Conservation (phyloP, 2,113 vertebrate species). For the Maccullochella peelii region DNA sequence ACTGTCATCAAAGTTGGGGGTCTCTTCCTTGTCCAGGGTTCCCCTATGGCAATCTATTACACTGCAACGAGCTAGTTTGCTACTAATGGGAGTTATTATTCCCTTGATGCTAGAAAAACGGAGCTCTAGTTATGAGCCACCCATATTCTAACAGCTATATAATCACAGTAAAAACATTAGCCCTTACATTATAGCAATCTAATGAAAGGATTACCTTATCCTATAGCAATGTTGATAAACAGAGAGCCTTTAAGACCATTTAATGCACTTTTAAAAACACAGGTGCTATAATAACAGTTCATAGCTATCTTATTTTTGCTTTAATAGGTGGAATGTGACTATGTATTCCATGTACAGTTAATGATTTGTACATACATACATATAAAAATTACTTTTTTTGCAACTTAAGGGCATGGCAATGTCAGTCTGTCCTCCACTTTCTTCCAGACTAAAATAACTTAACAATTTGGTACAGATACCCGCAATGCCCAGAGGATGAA, state of each 20-base stretch:
- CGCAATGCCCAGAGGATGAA: neutral
- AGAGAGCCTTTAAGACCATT: constrained; percentile 34
- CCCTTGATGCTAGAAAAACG: constrained; percentile 15
- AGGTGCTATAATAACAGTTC: constrained; percentile 52
- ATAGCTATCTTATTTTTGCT: constrained; percentile 20
- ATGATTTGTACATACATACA: neutral
- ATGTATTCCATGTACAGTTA: constrained; percentile 10
- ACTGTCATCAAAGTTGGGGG: constrained; percentile 27
- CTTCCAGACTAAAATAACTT: constrained; percentile 5
- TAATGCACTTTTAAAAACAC: constrained; percentile 55
- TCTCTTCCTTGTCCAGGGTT: constrained; percentile 9
- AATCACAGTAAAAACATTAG: constrained; percentile 20
- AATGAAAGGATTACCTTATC: constrained; percentile 29
- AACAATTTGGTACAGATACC: neutral
- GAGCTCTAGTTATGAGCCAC: neutral
- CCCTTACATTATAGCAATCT: constrained; percentile 1
- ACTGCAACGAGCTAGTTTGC: constrained; percentile 2
- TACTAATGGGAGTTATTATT: constrained; percentile 6
- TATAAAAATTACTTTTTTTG: neutral
- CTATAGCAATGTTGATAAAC: constrained; percentile 37
- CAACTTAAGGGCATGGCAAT: neutral
- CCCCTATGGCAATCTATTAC: neutral
- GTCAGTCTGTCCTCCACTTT: neutral
- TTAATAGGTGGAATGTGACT: neutral
- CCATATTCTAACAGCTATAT: constrained; percentile 13